Evolutionary conservation across 2,113 vertebrate species (phyloP), one percentile per base, ranked within the genome.

Genomic region (Manacus vitellinus): DNA sequence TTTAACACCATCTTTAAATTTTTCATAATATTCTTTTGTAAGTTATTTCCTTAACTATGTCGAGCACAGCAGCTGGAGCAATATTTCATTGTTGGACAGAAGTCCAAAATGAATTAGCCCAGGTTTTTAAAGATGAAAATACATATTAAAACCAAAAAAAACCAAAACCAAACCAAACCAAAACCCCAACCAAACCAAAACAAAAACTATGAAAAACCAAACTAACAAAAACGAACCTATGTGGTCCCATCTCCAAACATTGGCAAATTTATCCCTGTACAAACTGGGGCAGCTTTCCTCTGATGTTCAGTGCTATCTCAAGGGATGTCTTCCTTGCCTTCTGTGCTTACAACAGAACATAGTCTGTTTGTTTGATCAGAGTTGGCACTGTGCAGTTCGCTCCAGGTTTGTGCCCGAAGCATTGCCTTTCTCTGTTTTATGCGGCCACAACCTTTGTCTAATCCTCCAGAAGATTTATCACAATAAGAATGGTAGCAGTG

Each of bases 381-480:
- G 73, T 56, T 91, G 93, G 89, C 94, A 92, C 51, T 52, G 30
- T 18, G 56, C 33, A n/a, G 19, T 81, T 84, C 3, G 13, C 94
- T 78, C 56, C 73, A 87, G 89, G 95, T 95, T 87, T 89, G 52
- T 71, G 86, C 95, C 95, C 0, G 1, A 88, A 94, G 94, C 86
- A 7, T 84, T 74, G 86, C 89, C 91, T 86, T 95, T 81, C 89
- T 59, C 73, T 91, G 76, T 89, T 90, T 88, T 76, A 73, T 91
- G 84, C 46, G 74, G 81, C 92, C 81, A 89, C 86, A 95, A 46
- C 85, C 51, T 85, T 88, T 93, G 85, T 76, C 51, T 96, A 95
- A 96, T 92, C 30, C 92, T 92, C 72, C 79, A 88, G 85, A 96
- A 95, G 87, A 88, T 55, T 76, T 88, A 35, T 80, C 13, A 4